Base-by-base conservation (phyloP, 30 jellyfish, hydroid and myxozoan species). In the Mastigias papua region DNA sequence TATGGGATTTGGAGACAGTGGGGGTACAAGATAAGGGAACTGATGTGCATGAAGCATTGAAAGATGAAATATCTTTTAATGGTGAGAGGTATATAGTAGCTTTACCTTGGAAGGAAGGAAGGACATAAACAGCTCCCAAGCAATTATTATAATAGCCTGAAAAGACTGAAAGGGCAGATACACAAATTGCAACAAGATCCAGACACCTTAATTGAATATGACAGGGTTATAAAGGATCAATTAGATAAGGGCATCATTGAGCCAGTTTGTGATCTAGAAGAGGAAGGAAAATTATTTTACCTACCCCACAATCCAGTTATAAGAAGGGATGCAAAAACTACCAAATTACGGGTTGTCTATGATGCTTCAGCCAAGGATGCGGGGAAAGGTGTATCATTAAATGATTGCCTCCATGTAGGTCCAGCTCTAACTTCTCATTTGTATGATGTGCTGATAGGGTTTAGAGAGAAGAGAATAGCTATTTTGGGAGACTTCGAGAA, bases 191-290 rank as follows among this genome's bases (percentile, higher is more conserved):
- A 46, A 46, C 8, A 16, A 6, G 16, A 8, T 6, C 73, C 73
- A 61, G 73, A 61, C 10, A 61, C 21, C 34, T 27, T 61, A 4
- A 20, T 6, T 5, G 21, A 20, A 6, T 61, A 61, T 61, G 73
- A 61, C 73, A 61, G 21, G 73, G 21, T 61, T 25, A 61, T 61
- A 5, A 61, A 61, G 73, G 73, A 61, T 6, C 73, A 61, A 25
- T 61, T 61, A 27, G 73, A 61, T 5, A 27, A 22, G 6, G 73
- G 21, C 9, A 61, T 61, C 11, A 61, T 61, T 21, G 73, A 61
- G 73, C 73, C 10, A 61, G 73, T 61, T 10, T 46, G 13, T 6
- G 60, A 46, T 6, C 60, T 46, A 46, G 60, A 46, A 46, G 16
- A 8, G 16, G 8, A 8, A 46, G 16, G 13, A 46, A 46, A 46